These are phyloP conservation scores for Meghimatium bilineatum DNA, from an alignment of 2,888 invertebrate genomes.

Conservation along the genomic window DNA sequence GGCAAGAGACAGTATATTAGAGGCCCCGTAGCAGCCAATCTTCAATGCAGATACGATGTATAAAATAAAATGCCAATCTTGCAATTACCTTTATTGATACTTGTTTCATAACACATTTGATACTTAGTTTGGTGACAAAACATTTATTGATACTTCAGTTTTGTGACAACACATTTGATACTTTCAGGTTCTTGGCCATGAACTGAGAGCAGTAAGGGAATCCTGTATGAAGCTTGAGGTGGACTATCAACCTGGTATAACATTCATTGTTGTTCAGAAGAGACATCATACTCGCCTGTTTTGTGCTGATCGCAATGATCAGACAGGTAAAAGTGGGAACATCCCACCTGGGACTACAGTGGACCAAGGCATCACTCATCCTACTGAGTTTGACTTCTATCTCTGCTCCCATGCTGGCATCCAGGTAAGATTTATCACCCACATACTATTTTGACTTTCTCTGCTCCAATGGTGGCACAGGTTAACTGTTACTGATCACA, in stretches of 20 bases:
- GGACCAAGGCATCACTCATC: conserved; percentile 99
- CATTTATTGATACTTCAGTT: too few relatives aligned
- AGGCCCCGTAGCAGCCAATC: too few relatives aligned
- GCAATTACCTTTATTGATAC: too few relatives aligned
- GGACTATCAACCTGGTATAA: conserved; percentile 98
- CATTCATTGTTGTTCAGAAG: conserved; percentile 99
- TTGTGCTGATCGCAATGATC: conserved; percentile 99
- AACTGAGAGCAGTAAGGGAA: conserved; percentile 97
- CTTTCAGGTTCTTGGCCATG: conserved; percentile 90
- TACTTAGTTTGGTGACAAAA: too few relatives aligned
- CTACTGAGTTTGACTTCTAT: conserved; percentile 99
- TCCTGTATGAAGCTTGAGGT: conserved; percentile 96
- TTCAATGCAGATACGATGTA: too few relatives aligned
- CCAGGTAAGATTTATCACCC: conserved; percentile 80
- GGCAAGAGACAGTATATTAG: too few relatives aligned
- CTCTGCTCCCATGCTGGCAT: conserved; percentile 86
- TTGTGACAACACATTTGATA: too few relatives aligned
- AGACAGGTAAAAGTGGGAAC: conserved; percentile 97
- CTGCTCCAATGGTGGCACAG: too few relatives aligned
- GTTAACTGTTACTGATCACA: too few relatives aligned
- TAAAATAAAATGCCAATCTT: too few relatives aligned
- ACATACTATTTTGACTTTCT: too few relatives aligned
- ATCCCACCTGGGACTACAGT: conserved; percentile 99
- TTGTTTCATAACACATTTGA: too few relatives aligned
- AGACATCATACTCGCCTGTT: conserved; percentile 98